phyloP scores from a whole-genome alignment of 2,113 vertebrate genomes.

The western clawed frog (Xenopus tropicalis) region DNA sequence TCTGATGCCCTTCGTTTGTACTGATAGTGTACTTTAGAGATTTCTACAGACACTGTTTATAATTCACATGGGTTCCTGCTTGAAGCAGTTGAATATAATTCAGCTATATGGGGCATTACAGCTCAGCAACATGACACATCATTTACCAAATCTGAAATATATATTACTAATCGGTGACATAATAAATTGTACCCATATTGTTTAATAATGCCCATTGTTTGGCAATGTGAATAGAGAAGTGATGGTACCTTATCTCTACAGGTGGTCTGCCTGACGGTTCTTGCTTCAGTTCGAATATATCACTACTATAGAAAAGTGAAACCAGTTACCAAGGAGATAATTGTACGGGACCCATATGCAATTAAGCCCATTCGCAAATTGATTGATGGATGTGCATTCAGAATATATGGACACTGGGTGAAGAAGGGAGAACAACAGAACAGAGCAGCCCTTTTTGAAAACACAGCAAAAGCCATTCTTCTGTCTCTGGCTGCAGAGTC shows the following conservation, averaged over 20 bases:
- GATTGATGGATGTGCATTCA: conserved; percentile 92
- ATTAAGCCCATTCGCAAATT: conserved; percentile 87
- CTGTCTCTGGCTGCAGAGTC: conserved; percentile 72
- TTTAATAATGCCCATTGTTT: too few species aligned
- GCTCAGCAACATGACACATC: too few species aligned
- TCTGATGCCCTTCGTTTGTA: too few species aligned
- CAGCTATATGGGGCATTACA: too few species aligned
- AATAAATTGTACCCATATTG: too few species aligned
- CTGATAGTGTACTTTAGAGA: too few species aligned
- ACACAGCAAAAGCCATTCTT: conserved; percentile 89
- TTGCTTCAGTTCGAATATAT: conserved; percentile 89
- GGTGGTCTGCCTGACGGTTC: conserved; percentile 88
- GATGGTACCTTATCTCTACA: conserved; percentile 48
- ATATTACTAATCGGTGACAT: too few species aligned
- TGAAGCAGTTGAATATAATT: too few species aligned
- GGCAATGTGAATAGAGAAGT: background rate
- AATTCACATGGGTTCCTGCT: too few species aligned
- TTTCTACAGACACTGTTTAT: too few species aligned
- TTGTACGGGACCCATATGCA: conserved; percentile 85
- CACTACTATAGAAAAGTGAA: conserved; percentile 87
- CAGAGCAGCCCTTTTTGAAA: conserved; percentile 93
- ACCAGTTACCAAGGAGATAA: conserved; percentile 82
- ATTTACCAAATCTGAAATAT: too few species aligned
- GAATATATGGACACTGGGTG: conserved; percentile 96
- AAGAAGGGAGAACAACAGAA: conserved; percentile 97